A percentile compares a stretch with the other conserved stretches of the same genome.
phyloP scores from a whole-genome alignment of 2,797 vertebrate species.

The Brachyalestes nurse region DNA sequence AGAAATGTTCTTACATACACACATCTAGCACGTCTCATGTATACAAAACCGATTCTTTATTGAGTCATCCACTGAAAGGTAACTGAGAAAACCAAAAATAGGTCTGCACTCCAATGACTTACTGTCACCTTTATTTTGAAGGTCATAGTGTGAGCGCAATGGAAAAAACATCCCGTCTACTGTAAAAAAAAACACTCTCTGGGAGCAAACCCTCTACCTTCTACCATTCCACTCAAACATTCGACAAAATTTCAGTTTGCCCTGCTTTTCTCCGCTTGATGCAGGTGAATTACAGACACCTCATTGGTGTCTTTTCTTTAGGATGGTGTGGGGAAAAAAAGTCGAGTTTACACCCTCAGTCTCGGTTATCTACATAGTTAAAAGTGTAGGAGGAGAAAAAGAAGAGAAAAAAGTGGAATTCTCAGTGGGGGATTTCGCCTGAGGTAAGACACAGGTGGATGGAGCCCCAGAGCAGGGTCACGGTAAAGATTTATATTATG shows the following conservation, averaged over 20 bases:
- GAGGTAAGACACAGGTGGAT: constrained; percentile 95
- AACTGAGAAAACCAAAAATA: no score
- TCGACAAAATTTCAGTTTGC: constrained; percentile 10
- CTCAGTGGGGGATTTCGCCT: constrained; percentile 83
- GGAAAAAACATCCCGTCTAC: no score
- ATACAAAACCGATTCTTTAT: background rate
- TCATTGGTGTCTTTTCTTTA: background rate
- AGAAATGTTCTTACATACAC: background rate
- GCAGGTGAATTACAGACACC: constrained; percentile 1
- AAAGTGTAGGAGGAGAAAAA: constrained; percentile 59
- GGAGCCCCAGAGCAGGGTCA: constrained; percentile 89
- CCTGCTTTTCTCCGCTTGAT: background rate
- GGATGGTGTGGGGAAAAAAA: constrained; percentile 19
- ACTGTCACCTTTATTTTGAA: no score
- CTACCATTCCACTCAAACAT: background rate
- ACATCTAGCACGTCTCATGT: constrained; percentile 12
- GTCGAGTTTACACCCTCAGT: constrained; percentile 48
- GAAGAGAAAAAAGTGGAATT: constrained; percentile 62
- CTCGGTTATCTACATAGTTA: constrained; percentile 50
- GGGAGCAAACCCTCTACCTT: no score
- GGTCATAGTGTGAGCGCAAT: no score
- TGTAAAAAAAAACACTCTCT: no score
- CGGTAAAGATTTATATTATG: constrained; percentile 95
- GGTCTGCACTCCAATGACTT: no score
- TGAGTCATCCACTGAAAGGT: no score